Conservation (phyloP, 2,113 vertebrate species). For the Lagopus muta region DNA sequence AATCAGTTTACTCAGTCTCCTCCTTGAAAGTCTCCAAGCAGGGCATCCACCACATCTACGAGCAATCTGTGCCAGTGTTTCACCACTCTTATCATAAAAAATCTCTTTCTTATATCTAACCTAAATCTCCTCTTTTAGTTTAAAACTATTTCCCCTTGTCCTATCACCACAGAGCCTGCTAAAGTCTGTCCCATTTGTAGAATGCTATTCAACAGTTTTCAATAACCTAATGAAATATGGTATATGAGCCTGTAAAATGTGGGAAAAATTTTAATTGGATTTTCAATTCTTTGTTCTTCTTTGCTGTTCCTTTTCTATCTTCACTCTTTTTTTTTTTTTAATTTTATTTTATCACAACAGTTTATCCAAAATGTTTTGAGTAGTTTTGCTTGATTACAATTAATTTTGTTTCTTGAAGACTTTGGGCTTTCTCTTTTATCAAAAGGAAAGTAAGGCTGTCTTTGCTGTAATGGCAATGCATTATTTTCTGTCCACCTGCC, state of each 20-base stretch:
- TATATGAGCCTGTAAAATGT: rapidly evolving
- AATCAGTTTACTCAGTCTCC: too few relatives aligned
- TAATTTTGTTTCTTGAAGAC: background rate
- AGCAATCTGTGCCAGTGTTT: too few relatives aligned
- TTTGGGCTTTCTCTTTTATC: background rate
- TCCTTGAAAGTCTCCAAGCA: too few relatives aligned
- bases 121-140: too few relatives aligned
- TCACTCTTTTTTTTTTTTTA: background rate
- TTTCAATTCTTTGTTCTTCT: background rate
- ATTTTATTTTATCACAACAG: background rate
- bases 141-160: too few relatives aligned
- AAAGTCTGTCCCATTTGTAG: background rate
- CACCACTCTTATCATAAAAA: too few relatives aligned
- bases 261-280: background rate
- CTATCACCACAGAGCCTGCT: too few relatives aligned
- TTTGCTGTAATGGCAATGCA: background rate
- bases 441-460: background rate
- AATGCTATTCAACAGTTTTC: background rate
- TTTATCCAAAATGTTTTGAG: background rate
- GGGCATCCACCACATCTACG: too few relatives aligned
- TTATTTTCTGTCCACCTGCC: background rate
- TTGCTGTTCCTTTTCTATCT: background rate
- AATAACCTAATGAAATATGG: background rate
- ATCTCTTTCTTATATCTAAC: too few relatives aligned
- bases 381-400: background rate